A percentile compares a stretch with the other conserved stretches of the same genome.
Conservation (phyloP, 1,140 invertebrate species). For the Solenopsis fugax region DNA sequence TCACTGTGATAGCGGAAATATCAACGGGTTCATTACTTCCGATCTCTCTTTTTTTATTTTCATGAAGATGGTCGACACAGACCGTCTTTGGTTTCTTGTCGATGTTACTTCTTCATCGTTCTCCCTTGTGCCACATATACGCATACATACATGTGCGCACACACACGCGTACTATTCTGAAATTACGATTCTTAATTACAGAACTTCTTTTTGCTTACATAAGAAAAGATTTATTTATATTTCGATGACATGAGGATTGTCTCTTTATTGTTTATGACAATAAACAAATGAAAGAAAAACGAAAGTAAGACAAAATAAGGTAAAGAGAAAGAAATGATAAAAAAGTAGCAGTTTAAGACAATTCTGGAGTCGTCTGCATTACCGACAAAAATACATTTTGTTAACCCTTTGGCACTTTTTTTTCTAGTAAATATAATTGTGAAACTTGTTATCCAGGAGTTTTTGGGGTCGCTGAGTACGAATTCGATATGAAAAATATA, state of each 20-base stretch:
- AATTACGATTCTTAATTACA: slow-evolving; percentile 48
- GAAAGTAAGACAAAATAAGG: background rate
- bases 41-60: slow-evolving; percentile 7
- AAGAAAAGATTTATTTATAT: background rate
- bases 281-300: background rate
- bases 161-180: background rate
- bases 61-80: slow-evolving; percentile 14
- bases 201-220: background rate
- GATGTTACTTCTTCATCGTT: background rate
- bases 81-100: slow-evolving; percentile 25
- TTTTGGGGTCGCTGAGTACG: no score
- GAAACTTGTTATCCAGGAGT: no score
- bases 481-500: no score
- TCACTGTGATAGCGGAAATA: slow-evolving; percentile 70
- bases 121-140: no score
- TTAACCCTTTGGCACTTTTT: no score
- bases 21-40: slow-evolving; percentile 71
- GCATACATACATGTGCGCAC: no score
- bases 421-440: no score
- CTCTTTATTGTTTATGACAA: background rate
- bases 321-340: background rate
- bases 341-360: background rate
- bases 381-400: no score
- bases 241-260: slow-evolving; percentile 8
- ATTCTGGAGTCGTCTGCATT: no score